Evolutionary conservation across 2,797 vertebrate species (phyloP), one percentile per base, ranked within the genome.

Genomic region (Falco columbarius): DNA sequence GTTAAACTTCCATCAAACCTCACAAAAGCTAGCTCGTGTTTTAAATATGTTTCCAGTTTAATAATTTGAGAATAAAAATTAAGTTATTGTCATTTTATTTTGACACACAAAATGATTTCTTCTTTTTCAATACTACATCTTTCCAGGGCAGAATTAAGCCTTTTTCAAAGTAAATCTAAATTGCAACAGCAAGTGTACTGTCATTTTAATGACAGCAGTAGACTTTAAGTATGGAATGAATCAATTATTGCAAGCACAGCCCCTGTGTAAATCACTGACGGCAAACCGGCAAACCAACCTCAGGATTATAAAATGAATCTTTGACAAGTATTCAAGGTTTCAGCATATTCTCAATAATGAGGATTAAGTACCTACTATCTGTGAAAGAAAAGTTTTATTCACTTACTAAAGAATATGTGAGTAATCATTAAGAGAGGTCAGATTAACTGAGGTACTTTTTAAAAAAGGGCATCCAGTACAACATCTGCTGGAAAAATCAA

Each of bases 311-410:
- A 97, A 97, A 98, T 91, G 97, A 96, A 97, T 96, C 97, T 97
- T 94, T 97, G 97, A 98, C 97, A 98, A 95, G 85, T 94, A 97
- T 95, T 98, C 97, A 97, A 96, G 96, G 94, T 97, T 98, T 98
- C 95, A 93, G 93, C 88, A 83, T 96, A 96, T 97, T 97, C 95
- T 96, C 91, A 93, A 81, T 98, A 97, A 98, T 98, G 96, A 98
- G 96, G 96, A 98, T 97, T 97, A 98, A 98, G 96, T 94, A 92
- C 94, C 92, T 95, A 82, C 94, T 91, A 94, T 95, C 82, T 96
- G 81, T 89, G 94, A 98, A 97, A 97, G 96, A 97, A 96, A 97
- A 98, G 97, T 98, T 97, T 97, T 97, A 98, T 97, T 98, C 97
- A 89, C 93, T 97, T 97, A 93, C 95, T 95, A 90, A 95, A 96